phyloP scores from a whole-genome alignment of 1,140 invertebrate genomes.

The Drosophila ogumai region DNA sequence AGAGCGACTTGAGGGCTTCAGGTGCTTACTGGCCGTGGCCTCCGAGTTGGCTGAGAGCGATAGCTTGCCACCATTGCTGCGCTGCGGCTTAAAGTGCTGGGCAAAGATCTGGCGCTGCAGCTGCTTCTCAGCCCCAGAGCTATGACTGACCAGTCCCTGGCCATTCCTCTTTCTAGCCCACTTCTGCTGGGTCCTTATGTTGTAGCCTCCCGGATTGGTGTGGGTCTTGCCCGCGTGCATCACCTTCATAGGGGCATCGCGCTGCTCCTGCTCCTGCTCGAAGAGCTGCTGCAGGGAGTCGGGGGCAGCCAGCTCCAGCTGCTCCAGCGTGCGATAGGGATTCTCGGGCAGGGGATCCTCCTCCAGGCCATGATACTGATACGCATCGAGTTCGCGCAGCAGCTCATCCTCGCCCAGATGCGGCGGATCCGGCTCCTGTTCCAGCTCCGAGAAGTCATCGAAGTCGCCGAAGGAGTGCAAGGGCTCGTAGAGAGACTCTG shows the following conservation, averaged over 20 bases:
- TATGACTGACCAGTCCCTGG: slow-evolving; percentile 24
- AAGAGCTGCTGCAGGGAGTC: slow-evolving; percentile 71
- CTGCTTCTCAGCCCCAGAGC: slow-evolving; percentile 37
- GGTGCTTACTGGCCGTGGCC: slow-evolving; percentile 68
- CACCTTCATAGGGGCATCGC: slow-evolving; percentile 43
- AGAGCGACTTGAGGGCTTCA: slow-evolving; percentile 56
- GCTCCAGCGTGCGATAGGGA: slow-evolving; percentile 66
- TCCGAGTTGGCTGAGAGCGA: slow-evolving; percentile 63
- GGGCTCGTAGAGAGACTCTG: slow-evolving; percentile 61
- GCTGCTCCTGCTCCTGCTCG: slow-evolving; percentile 59
- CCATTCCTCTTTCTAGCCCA: slow-evolving; percentile 70
- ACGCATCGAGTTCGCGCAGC: slow-evolving; percentile 71
- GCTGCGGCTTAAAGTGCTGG: slow-evolving; percentile 75
- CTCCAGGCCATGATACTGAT: slow-evolving; percentile 78
- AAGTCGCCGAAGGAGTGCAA: slow-evolving; percentile 73
- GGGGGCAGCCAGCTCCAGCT: slow-evolving; percentile 57
- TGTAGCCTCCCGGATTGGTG: slow-evolving; percentile 46
- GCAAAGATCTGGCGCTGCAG: slow-evolving; percentile 76
- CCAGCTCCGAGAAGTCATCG: slow-evolving; percentile 77
- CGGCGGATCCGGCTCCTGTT: slow-evolving; percentile 45
- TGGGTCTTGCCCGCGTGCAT: slow-evolving; percentile 36
- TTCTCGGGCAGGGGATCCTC: slow-evolving; percentile 65
- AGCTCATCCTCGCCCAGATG: slow-evolving; percentile 70
- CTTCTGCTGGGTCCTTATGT: slow-evolving; percentile 74
- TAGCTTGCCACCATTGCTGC: slow-evolving; percentile 58